Base-by-base conservation (phyloP, 2,113 vertebrate genomes). In the Himantopus leucocephalus region DNA sequence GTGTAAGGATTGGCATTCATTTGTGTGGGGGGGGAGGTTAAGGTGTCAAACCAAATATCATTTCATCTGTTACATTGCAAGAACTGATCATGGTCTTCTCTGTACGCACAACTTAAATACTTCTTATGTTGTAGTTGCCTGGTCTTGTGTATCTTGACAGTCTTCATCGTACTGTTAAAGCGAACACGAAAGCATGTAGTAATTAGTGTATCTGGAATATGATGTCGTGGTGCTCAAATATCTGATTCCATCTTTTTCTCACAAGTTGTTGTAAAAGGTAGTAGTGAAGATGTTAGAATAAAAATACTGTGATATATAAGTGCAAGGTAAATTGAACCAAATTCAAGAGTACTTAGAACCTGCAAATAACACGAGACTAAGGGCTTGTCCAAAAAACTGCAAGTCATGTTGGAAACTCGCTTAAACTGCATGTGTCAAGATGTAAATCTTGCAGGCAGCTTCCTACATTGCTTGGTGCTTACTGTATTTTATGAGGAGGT, bases 391-490 rank as follows among this genome's bases (percentile, higher is more conserved):
- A 43, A 59, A 85, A 85, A 89, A 21, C 32, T 48, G 5, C 29
- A 20, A 22, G 27, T 95, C 4, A 35, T 1, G 0, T 22, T 82
- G 41, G 71, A 88, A 90, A 39, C 30, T 68, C 3, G 0, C 27
- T 48, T 48, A 48, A 48, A 48, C 48, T 48, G 22, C 48, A 48
- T 11, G 16, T 79, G 60, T 84, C 26, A 35, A 41, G 55, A 47
- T 30, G 27, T 47, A 35, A 48, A 47, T 88, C 56, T 75, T 85
- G 71, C 26, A 72, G 64, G n/a, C 56, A 43, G 56, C 53, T 94
- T 90, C 53, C 82, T 85, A 62, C 58, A 48, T 72, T 90, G 48
- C 43, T 85, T 43, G 18, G 30, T 94, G 76, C 78, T 83, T 76
- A 35, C 13, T 78, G 34, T 66, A 14, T 20, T 8, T 43, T 85